A percentile compares a stretch with the other conserved stretches of the same genome.
phyloP scores from a whole-genome alignment of 2,888 invertebrate genomes.

The Standfussiana lucernea region DNA sequence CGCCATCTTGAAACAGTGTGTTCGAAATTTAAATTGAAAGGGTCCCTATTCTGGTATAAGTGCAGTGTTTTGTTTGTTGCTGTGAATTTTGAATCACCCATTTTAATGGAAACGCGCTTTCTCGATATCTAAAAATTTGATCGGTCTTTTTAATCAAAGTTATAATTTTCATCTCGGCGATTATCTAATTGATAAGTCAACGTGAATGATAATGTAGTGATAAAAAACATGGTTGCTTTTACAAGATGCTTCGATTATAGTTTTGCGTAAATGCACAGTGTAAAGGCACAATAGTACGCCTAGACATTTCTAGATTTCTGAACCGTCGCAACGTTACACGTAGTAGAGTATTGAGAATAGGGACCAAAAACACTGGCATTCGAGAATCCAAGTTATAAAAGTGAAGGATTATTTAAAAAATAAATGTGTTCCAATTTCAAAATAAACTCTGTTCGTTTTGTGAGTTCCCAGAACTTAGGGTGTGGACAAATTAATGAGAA shows the following conservation, averaged over 20 bases:
- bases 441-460: slow-evolving; percentile 43
- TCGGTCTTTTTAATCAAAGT: slow-evolving; percentile 5
- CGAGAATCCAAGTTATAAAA: slow-evolving; percentile 28
- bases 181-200: slow-evolving; percentile 6
- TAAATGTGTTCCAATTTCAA: slow-evolving; percentile 47
- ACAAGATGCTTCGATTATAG: not conserved
- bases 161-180: slow-evolving; percentile 11
- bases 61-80: slow-evolving; percentile 52
- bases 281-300: not conserved
- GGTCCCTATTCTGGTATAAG: slow-evolving; percentile 57
- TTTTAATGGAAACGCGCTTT: slow-evolving; percentile 39
- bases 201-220: not conserved
- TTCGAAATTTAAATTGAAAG: slow-evolving; percentile 65
- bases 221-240: not conserved
- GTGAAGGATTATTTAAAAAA: slow-evolving; percentile 48
- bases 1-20: slow-evolving; percentile 78
- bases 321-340: not conserved
- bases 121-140: slow-evolving; percentile 30
- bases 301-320: slow-evolving; percentile 8
- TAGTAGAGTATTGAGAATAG: slow-evolving; percentile 21
- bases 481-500: slow-evolving; percentile 38
- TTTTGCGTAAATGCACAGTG: slow-evolving; percentile 2
- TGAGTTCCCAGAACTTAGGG: slow-evolving; percentile 35
- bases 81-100: slow-evolving; percentile 38
- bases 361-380: slow-evolving; percentile 30